These are phyloP conservation scores for Sturnira hondurensis DNA, from an alignment of 2,113 vertebrate genomes.

Conservation along the genomic window DNA sequence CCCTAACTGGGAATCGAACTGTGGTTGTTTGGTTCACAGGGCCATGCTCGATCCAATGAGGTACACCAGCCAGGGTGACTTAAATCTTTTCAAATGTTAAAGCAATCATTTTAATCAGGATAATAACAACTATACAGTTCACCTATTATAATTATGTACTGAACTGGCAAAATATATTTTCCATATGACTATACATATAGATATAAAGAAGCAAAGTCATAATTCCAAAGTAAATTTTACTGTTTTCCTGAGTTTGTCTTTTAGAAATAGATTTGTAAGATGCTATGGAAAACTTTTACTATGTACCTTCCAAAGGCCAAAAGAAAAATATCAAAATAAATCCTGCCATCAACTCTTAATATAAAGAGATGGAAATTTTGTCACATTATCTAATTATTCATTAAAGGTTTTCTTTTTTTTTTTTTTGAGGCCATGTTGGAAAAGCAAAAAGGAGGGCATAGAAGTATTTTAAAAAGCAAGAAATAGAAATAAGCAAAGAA, in stretches of 20 bases:
- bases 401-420: slow-evolving; percentile 8
- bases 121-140: background rate
- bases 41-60: too few species aligned
- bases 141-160: background rate
- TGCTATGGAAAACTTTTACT: background rate
- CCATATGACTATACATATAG: background rate
- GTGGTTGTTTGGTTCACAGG: too few species aligned
- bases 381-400: background rate
- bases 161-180: slow-evolving; percentile 23
- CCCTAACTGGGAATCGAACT: too few species aligned
- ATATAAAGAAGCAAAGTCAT: background rate
- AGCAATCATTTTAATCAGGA: background rate
- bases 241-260: background rate
- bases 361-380: background rate
- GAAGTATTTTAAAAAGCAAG: background rate
- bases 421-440: slow-evolving; percentile 12
- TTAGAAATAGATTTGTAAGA: background rate
- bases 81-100: slow-evolving; percentile 33
- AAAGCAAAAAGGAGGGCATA: background rate
- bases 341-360: background rate
- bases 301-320: background rate
- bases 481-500: background rate
- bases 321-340: slow-evolving; percentile 22
- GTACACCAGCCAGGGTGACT: too few species aligned
- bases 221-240: background rate